Base-by-base conservation (phyloP, 2,113 vertebrate genomes). In the Smithornis capensis region DNA sequence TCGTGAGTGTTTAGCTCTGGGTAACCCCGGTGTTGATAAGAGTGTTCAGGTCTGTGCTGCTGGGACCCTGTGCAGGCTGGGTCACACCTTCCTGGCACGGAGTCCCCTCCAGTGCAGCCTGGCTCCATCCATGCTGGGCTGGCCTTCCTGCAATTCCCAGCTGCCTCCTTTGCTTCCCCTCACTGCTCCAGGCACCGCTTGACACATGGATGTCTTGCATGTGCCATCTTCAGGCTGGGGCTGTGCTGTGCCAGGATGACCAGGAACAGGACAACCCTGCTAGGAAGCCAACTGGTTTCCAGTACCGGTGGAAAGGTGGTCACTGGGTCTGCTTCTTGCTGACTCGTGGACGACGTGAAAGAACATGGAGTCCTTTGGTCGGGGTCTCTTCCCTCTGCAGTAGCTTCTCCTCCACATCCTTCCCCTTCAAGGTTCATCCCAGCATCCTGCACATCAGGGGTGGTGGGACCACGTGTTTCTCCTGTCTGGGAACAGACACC, bases 391-490 rank as follows among this genome's bases (percentile, higher is more conserved):
- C 31, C 18, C 24, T 65, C 63, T 65, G 49, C 45, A 29, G 62
- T 7, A 31, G 64, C 59, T 78, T 44, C 62, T 85, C 18, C 13
- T 85, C 15, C 55, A 47, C 52, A 49, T 59, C 69, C 16, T 62
- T 52, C 13, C 29, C 19, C 35, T 71, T 56, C 3, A 2, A 44
- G 63, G 45, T 29, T 79, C 62, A 55, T 45, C 33, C 49, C 76
- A 76, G 50, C 22, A 14, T 33, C 75, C 49, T 37, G 21, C 33
- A 14, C 12, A 40, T 23, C 19, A 42, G n/a, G 56, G 24, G 19
- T 0, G 40, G 29, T 1, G 22, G 60, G 52, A n/a, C 37, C 1
- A 0, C 3, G 1, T 22, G 5, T 23, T 55, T 9, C 78, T 73
- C 9, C 1, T 38, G 1, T 14, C 29, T 77, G 50, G 59, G 45